phyloP scores from a whole-genome alignment of 1,140 invertebrate genomes.

The Heliconius hermathena region DNA sequence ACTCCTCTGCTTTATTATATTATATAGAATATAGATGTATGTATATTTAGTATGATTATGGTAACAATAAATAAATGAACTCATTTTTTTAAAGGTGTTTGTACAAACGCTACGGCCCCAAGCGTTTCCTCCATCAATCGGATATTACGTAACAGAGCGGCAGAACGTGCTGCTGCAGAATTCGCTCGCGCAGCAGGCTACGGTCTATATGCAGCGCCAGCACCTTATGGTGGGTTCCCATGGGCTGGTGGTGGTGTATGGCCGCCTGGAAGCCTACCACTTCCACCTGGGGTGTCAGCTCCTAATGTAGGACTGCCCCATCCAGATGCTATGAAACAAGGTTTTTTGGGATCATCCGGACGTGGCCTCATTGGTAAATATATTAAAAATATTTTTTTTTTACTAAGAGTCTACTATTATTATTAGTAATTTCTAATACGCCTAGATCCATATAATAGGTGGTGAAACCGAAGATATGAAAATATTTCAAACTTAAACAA shows the following conservation, averaged over 20 bases:
- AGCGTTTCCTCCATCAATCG: conserved; percentile 97
- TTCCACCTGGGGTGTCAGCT: conserved; percentile 79
- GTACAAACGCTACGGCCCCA: conserved; percentile 94
- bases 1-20: too few relatives aligned
- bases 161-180: conserved; percentile 95
- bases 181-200: conserved; percentile 95
- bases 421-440: not conserved
- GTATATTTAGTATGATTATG: not conserved
- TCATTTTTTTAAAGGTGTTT: conserved; percentile 83
- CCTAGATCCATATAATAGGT: too few relatives aligned
- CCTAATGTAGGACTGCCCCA: conserved; percentile 79
- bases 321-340: conserved; percentile 81
- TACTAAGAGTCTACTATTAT: not conserved
- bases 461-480: too few relatives aligned
- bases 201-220: conserved; percentile 90
- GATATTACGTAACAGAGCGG: conserved; percentile 94
- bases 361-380: conserved; percentile 73
- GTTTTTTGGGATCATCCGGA: conserved; percentile 80
- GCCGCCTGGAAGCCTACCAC: conserved; percentile 73
- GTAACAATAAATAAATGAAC: not conserved
- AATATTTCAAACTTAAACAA: too few relatives aligned
- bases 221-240: conserved; percentile 86
- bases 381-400: not conserved
- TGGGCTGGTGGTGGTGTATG: conserved; percentile 82
- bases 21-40: too few relatives aligned